Base-by-base conservation (phyloP, 1,140 invertebrate genomes). In the Eurosta solidaginis region DNA sequence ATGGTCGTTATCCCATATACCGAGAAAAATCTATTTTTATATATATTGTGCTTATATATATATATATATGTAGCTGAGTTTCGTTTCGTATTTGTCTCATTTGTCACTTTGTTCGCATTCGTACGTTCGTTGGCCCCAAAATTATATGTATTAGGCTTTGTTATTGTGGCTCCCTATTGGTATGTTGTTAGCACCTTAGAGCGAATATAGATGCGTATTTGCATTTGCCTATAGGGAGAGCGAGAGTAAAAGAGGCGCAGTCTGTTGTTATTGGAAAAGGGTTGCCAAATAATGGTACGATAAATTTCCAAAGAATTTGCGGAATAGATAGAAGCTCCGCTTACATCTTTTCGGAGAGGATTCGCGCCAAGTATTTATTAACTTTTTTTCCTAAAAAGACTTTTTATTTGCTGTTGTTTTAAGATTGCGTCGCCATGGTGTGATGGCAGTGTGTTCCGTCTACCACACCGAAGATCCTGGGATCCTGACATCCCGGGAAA, bases 1-100 rank as follows among this genome's bases (percentile, higher is more conserved):
- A 81, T 86, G 85, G 84, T 86, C 85, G 85, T 86, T 86, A 86
- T 86, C 85, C 85, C 86, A 86, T 84, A 86, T 86, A 86, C 84
- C 82, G 84, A 86, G 78, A 80, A 85, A 86, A 86, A 85, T 85
- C 84, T 85, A 85, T 85, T 85, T 85, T 85, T 85, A 84, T 85
- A n/a, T n/a, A n/a, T n/a, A 82, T 68, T 40, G 33, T 40, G 33
- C 33, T 20, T 42, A 40, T 14, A 59, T n/a, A 33, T 2, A n/a
- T 27, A 33, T 17, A n/a, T 80, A 74, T 78, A 79, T 79, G 25
- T n/a, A 17, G 6, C 9, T 76, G 42, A 47, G 40, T 42, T 25
- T 42, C 44, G 25, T 47, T 74, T 74, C 73, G 40, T 52, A 42
- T 74, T 49, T 50, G 74, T 75, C 36, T 74, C 68, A 33, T 59